phyloP scores from a whole-genome alignment of 2,113 vertebrate species.

The Oryzias melastigma region DNA sequence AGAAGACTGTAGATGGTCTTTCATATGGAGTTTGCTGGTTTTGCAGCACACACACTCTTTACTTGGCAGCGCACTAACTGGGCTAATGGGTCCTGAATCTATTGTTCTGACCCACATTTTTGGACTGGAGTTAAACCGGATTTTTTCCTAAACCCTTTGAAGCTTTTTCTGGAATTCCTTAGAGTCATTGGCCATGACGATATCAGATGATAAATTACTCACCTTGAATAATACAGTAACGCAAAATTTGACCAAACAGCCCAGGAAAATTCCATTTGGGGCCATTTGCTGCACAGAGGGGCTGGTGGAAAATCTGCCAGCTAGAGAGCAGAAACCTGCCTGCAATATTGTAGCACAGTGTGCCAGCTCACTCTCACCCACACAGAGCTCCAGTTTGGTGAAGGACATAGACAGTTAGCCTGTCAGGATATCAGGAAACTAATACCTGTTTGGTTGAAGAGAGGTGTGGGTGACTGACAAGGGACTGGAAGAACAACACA shows the following conservation, averaged over 20 bases:
- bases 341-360: slow-evolving; percentile 12
- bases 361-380: not conserved
- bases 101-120: slow-evolving; percentile 22
- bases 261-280: not conserved
- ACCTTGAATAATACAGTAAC: not conserved
- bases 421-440: slow-evolving; percentile 4
- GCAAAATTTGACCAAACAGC: not conserved
- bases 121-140: slow-evolving; percentile 19
- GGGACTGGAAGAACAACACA: slow-evolving; percentile 10
- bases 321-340: slow-evolving; percentile 24
- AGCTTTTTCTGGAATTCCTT: too few relatives aligned
- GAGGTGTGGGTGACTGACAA: slow-evolving; percentile 51
- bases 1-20: too few relatives aligned
- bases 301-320: slow-evolving; percentile 9
- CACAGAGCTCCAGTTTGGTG: slow-evolving; percentile 14
- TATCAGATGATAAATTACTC: too few relatives aligned
- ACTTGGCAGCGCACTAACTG: slow-evolving; percentile 4
- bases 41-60: too few relatives aligned
- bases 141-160: slow-evolving; percentile 1
- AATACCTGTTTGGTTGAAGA: slow-evolving; percentile 48
- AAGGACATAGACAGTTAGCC: slow-evolving; percentile 33
- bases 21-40: too few relatives aligned
- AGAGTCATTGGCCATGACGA: too few relatives aligned
- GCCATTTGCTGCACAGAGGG: not conserved
- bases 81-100: slow-evolving; percentile 10